Percentiles rank a stretch among this genome's conserved stretches.
Evolutionary conservation across 2,113 vertebrate species (phyloP).

Genomic region (Campylomormyrus numenius): DNA sequence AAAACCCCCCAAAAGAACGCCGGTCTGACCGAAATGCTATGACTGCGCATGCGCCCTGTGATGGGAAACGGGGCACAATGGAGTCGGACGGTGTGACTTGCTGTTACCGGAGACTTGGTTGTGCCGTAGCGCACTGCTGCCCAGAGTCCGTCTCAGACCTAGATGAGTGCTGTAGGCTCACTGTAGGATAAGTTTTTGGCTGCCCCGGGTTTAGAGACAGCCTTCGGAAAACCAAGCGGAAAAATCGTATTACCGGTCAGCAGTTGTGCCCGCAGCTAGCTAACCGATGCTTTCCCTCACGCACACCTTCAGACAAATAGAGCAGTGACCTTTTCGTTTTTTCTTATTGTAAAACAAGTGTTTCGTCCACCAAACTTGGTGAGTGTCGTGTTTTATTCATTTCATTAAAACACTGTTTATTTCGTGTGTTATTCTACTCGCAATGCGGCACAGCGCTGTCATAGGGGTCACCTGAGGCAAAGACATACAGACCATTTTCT

Average conservation of each 20-base stretch:
- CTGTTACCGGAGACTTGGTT: background rate
- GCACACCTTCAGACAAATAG: background rate
- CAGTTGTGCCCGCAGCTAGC: background rate
- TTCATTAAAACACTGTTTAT: background rate
- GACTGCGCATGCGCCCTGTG: slow-evolving; percentile 8
- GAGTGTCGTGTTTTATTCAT: background rate
- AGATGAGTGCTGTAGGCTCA: background rate
- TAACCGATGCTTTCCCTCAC: background rate
- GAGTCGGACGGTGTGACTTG: background rate
- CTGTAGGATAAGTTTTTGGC: background rate
- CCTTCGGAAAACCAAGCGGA: background rate
- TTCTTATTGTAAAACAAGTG: background rate
- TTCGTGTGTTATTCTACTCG: background rate
- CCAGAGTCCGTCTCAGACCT: background rate
- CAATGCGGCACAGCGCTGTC: background rate
- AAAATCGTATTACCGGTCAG: background rate
- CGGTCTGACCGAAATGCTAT: background rate
- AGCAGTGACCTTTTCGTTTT: background rate
- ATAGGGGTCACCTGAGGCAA: background rate
- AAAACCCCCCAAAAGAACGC: background rate
- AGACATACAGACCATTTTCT: background rate
- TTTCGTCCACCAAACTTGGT: background rate
- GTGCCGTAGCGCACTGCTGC: background rate
- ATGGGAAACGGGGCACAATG: slow-evolving; percentile 15
- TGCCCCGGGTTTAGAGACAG: background rate